These are phyloP conservation scores for Andricus grossulariae DNA, from an alignment of 1,140 invertebrate genomes.

Conservation along the genomic window DNA sequence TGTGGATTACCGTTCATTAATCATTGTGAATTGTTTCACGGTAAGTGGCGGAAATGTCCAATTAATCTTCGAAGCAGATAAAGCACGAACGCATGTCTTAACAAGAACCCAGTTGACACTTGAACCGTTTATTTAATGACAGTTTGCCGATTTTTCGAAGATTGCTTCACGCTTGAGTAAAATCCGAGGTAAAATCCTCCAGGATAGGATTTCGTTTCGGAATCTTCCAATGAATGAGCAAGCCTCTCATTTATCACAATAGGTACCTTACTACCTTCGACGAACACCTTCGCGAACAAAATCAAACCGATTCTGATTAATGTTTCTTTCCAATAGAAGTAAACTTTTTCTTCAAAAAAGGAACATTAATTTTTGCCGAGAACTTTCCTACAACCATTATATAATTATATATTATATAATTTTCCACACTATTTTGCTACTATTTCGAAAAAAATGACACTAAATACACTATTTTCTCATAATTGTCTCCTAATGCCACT, in stretches of 20 bases:
- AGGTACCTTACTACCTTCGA: not conserved
- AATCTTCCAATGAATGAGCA: conserved; percentile 22
- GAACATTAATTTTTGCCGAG: not conserved
- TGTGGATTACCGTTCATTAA: not conserved
- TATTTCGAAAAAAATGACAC: no score
- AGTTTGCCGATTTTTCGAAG: not conserved
- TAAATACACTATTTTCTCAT: no score
- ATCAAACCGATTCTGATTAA: conserved; percentile 13
- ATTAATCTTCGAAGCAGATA: conserved; percentile 2
- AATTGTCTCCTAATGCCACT: no score
- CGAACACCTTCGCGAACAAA: conserved; percentile 20
- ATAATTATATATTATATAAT: no score
- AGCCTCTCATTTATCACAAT: conserved; percentile 23
- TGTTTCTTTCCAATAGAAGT: not conserved
- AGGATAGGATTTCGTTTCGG: conserved; percentile 4
- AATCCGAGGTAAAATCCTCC: not conserved
- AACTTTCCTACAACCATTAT: not conserved
- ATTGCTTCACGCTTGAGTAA: not conserved
- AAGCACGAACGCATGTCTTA: not conserved
- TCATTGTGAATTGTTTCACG: conserved; percentile 2
- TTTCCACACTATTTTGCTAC: no score
- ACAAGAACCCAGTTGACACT: not conserved
- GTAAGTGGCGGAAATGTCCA: conserved; percentile 1
- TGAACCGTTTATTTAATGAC: conserved; percentile 1
- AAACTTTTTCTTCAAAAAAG: not conserved